Percentiles rank a stretch among this genome's conserved stretches.
phyloP scores from a whole-genome alignment of 2,888 invertebrate genomes.

The Micoletzkya japonica region DNA sequence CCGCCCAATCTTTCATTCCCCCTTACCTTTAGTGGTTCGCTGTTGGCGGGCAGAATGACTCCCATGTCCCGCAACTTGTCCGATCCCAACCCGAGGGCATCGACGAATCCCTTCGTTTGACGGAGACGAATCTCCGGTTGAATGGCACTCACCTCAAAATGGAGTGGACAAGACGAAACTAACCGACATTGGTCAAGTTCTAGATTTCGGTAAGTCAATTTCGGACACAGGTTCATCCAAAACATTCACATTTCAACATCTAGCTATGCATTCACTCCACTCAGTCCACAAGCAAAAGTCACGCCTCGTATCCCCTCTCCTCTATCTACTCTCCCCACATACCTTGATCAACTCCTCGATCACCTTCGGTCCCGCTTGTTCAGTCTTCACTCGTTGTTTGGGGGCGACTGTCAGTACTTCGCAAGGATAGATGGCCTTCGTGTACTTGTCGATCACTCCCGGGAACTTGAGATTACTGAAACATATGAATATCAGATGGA shows the following conservation, averaged over 20 bases:
- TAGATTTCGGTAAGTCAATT: too few species aligned
- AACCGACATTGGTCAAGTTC: too few species aligned
- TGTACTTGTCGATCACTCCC: constrained; percentile 12
- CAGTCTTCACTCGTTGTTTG: constrained; percentile 21
- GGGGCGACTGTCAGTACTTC: constrained; percentile 20
- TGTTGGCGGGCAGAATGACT: background rate
- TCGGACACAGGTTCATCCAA: too few species aligned
- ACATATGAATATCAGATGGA: background rate
- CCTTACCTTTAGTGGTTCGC: background rate
- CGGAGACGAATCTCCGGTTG: constrained; percentile 13
- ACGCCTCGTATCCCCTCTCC: background rate
- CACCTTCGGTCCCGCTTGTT: background rate
- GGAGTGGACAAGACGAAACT: too few species aligned
- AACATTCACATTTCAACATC: too few species aligned
- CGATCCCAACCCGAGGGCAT: background rate
- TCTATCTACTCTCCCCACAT: background rate
- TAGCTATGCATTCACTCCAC: too few species aligned
- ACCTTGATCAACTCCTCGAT: constrained; percentile 22
- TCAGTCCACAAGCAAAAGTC: too few species aligned
- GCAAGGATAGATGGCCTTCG: background rate
- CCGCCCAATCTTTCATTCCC: too few species aligned
- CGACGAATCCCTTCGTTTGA: background rate
- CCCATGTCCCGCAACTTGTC: background rate
- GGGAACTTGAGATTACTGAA: constrained; percentile 11
- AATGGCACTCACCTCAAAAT: constrained; percentile 18